Conservation (phyloP, 2,113 vertebrate genomes). For the Aix galericulata region DNA sequence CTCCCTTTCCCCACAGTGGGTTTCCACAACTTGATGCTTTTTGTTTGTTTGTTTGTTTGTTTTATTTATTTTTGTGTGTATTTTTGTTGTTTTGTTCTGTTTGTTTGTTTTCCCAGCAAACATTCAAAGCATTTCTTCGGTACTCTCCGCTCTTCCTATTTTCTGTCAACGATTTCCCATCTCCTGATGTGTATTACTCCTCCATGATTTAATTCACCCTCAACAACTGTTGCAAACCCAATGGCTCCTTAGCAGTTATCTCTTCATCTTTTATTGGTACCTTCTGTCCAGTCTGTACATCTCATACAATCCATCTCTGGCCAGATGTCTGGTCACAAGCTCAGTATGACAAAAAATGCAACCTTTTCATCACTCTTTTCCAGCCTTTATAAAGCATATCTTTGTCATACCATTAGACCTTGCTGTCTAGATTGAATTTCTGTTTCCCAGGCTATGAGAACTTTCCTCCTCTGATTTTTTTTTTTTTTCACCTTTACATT, state of each 20-base stretch:
- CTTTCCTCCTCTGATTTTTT: background rate
- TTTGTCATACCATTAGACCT: background rate
- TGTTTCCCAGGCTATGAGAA: background rate
- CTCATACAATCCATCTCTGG: background rate
- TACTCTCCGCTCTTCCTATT: constrained; percentile 23
- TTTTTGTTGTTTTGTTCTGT: background rate
- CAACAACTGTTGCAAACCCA: constrained; percentile 16
- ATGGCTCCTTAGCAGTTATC: constrained; percentile 31
- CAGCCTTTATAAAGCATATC: background rate
- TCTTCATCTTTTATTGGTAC: constrained; percentile 33
- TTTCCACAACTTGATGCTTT: constrained; percentile 39
- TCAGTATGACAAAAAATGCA: background rate
- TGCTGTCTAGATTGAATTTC: background rate
- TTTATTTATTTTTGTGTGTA: too few relatives aligned
- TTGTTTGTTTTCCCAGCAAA: constrained; percentile 21
- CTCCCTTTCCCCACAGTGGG: constrained; percentile 30
- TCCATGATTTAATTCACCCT: constrained; percentile 53
- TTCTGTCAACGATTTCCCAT: constrained; percentile 34
- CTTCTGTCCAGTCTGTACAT: constrained; percentile 29
- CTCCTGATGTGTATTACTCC: constrained; percentile 28
- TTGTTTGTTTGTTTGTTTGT: background rate
- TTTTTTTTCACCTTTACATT: background rate
- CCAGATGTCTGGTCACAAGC: constrained; percentile 1
- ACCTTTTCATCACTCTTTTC: background rate
- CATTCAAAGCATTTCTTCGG: constrained; percentile 22